These are phyloP conservation scores for Lacanobia oleracea DNA, from an alignment of 2,888 invertebrate species.

Conservation along the genomic window DNA sequence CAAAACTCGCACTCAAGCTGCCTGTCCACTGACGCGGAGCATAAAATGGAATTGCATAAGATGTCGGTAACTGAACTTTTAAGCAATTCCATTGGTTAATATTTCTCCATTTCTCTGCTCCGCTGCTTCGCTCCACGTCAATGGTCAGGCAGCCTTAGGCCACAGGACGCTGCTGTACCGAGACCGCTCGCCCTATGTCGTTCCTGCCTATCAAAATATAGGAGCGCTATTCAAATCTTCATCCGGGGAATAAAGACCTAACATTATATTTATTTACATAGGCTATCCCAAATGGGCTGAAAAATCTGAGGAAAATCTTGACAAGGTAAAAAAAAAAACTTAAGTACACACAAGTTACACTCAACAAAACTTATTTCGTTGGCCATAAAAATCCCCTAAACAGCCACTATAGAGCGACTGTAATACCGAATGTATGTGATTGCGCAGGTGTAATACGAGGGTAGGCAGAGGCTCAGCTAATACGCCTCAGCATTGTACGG, in stretches of 20 bases:
- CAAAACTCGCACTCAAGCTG: too few relatives aligned
- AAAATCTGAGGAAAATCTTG: not conserved
- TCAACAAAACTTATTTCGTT: not conserved
- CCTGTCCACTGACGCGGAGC: too few relatives aligned
- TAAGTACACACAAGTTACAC: not conserved
- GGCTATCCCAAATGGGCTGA: not conserved
- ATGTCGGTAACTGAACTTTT: too few relatives aligned
- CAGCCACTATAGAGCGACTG: conserved; percentile 1
- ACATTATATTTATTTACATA: not conserved
- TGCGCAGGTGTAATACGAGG: conserved; percentile 54
- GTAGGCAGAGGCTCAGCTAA: conserved; percentile 63
- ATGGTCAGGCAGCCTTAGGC: too few relatives aligned
- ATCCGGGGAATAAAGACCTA: not conserved
- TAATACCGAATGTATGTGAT: conserved; percentile 48
- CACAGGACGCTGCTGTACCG: too few relatives aligned
- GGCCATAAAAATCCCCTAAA: conserved; percentile 23
- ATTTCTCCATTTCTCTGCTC: too few relatives aligned
- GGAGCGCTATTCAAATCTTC: not conserved
- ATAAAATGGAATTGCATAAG: too few relatives aligned
- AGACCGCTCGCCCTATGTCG: too few relatives aligned
- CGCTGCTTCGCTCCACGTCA: too few relatives aligned
- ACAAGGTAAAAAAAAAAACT: conserved; percentile 23
- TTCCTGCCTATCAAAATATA: too few relatives aligned
- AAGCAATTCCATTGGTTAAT: too few relatives aligned
- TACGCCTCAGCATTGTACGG: conserved; percentile 71